These are phyloP conservation scores for Ptilodon capucinus DNA, from an alignment of 2,888 invertebrate genomes.

Conservation along the genomic window DNA sequence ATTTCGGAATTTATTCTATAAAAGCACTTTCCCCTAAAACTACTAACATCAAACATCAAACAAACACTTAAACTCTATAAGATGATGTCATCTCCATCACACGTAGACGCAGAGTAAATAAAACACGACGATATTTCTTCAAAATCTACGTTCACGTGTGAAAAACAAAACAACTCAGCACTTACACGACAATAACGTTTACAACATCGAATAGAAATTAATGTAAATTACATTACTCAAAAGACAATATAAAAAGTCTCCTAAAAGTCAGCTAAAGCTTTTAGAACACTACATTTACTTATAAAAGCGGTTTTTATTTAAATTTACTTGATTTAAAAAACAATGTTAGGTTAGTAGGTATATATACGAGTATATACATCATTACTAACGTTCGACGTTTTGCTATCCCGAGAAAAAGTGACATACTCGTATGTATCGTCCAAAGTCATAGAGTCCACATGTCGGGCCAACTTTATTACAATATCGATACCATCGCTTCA, in stretches of 20 bases:
- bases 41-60: conserved; percentile 79
- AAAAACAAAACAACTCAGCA: conserved; percentile 11
- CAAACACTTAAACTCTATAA: conserved; percentile 46
- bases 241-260: conserved; percentile 51
- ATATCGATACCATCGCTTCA: conserved; percentile 47
- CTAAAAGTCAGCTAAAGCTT: conserved; percentile 71
- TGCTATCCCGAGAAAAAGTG: conserved; percentile 59
- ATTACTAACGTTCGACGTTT: conserved; percentile 20
- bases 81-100: conserved; percentile 5
- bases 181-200: conserved; percentile 36
- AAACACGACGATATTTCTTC: not conserved
- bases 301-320: conserved; percentile 51
- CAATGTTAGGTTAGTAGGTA: conserved; percentile 13
- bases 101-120: conserved; percentile 1
- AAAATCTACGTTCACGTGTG: conserved; percentile 3
- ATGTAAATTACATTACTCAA: conserved; percentile 41
- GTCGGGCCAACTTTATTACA: conserved; percentile 46
- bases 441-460: conserved; percentile 36
- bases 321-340: conserved; percentile 31
- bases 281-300: conserved; percentile 55
- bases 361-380: conserved; percentile 28
- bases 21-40: conserved; percentile 75
- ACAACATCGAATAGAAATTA: conserved; percentile 47
- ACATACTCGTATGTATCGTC: conserved; percentile 22
- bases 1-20: conserved; percentile 55